These are phyloP conservation scores for Hymenopus coronatus DNA, from an alignment of 2,888 invertebrate species.

Conservation along the genomic window DNA sequence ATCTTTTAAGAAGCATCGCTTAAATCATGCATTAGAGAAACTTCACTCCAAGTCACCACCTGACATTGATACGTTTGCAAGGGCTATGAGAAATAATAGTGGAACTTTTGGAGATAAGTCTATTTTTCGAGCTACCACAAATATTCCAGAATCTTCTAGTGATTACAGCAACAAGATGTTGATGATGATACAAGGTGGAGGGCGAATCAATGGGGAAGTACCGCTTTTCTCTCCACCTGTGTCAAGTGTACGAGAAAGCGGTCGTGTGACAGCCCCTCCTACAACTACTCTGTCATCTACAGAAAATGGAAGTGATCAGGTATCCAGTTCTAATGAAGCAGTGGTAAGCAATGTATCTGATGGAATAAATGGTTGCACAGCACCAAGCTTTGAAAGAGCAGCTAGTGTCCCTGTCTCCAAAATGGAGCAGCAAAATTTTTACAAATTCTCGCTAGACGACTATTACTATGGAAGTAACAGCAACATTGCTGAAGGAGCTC, in stretches of 20 bases:
- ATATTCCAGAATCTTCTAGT: slow-evolving; percentile 30
- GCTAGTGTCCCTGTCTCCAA: slow-evolving; percentile 32
- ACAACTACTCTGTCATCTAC: slow-evolving; percentile 16
- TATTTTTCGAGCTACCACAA: slow-evolving; percentile 2
- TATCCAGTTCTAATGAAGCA: slow-evolving; percentile 70
- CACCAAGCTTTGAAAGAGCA: slow-evolving; percentile 24
- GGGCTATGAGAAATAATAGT: slow-evolving; percentile 26
- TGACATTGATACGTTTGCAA: slow-evolving; percentile 29
- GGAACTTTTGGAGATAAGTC: slow-evolving; percentile 20
- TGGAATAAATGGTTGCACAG: slow-evolving; percentile 38
- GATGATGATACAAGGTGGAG: slow-evolving; percentile 29
- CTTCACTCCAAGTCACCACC: slow-evolving; percentile 58
- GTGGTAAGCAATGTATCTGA: slow-evolving; percentile 37
- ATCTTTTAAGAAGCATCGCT: slow-evolving; percentile 84
- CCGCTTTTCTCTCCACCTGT: slow-evolving; percentile 21
- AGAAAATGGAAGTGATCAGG: slow-evolving; percentile 57
- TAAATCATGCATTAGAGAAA: slow-evolving; percentile 81
- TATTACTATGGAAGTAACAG: slow-evolving; percentile 34
- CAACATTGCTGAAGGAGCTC: slow-evolving; percentile 46
- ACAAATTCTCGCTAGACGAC: slow-evolving; percentile 36
- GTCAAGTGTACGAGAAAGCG: slow-evolving; percentile 28
- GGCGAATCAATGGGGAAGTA: slow-evolving; percentile 27
- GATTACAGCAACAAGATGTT: slow-evolving; percentile 31
- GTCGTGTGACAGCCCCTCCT: slow-evolving; percentile 43
- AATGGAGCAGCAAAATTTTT: slow-evolving; percentile 34